These are phyloP conservation scores for Albula goreensis DNA, from an alignment of 2,113 vertebrate genomes.

Conservation along the genomic window DNA sequence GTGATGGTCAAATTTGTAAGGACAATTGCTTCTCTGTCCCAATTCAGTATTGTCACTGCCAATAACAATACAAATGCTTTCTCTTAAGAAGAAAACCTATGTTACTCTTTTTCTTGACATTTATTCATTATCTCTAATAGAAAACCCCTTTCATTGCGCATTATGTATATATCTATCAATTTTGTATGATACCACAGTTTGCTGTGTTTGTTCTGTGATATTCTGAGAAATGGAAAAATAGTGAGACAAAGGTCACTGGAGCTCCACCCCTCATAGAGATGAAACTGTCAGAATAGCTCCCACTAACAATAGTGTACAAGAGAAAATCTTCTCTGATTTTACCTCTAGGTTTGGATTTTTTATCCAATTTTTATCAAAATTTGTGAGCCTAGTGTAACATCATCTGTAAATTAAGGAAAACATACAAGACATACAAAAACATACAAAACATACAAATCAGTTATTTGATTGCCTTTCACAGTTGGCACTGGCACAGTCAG, in stretches of 20 bases:
- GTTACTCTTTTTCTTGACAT: neutral
- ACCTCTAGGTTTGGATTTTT: no score
- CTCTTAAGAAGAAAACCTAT: neutral
- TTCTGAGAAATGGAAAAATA: neutral
- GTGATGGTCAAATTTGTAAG: neutral
- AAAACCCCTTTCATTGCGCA: neutral
- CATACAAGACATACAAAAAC: no score
- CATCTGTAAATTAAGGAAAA: no score
- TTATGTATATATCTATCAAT: neutral
- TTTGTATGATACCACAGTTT: neutral
- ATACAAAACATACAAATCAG: neutral
- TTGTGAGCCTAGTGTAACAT: no score
- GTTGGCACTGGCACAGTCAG: neutral
- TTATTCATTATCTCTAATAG: neutral
- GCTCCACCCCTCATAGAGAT: no score
- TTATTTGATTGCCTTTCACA: neutral
- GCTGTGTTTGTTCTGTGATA: neutral
- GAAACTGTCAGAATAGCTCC: no score
- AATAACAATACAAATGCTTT: neutral
- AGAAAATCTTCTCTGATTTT: no score
- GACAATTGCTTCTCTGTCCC: neutral
- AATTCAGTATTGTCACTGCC: neutral
- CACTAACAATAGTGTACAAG: no score
- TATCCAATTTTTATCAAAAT: no score
- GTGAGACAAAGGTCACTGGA: neutral